A percentile compares a stretch with the other conserved stretches of the same genome.
phyloP scores from a whole-genome alignment of 2,113 vertebrate genomes.

The Oryzias melastigma region DNA sequence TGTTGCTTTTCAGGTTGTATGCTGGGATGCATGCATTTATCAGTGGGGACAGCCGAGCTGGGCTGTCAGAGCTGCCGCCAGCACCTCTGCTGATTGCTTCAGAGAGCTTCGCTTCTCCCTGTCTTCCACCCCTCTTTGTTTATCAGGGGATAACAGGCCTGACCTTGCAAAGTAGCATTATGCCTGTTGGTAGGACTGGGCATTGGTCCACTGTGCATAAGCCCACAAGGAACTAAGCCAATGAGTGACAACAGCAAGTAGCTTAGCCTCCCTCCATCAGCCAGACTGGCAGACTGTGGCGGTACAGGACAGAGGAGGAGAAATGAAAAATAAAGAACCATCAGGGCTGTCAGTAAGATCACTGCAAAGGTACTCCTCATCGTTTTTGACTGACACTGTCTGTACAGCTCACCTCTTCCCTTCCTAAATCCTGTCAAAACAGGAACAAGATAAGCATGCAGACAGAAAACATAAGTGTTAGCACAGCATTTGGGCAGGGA shows the following conservation, averaged over 20 bases:
- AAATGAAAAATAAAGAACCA: slow-evolving; percentile 30
- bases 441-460: slow-evolving; percentile 58
- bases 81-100: slow-evolving; percentile 33
- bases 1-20: slow-evolving; percentile 36
- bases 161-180: slow-evolving; percentile 64
- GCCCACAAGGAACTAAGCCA: slow-evolving; percentile 38
- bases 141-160: slow-evolving; percentile 70
- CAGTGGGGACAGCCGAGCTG: slow-evolving; percentile 49
- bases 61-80: slow-evolving; percentile 49
- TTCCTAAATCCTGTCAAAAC: slow-evolving; percentile 49
- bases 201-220: slow-evolving; percentile 42
- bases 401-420: slow-evolving; percentile 50
- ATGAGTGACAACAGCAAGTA: slow-evolving; percentile 28
- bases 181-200: slow-evolving; percentile 38
- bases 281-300: slow-evolving; percentile 24
- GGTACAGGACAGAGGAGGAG: slow-evolving; percentile 8
- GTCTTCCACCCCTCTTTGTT: slow-evolving; percentile 57
- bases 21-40: slow-evolving; percentile 52
- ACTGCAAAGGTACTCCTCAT: slow-evolving; percentile 31
- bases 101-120: slow-evolving; percentile 40
- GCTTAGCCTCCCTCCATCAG: slow-evolving; percentile 23
- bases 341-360: slow-evolving; percentile 28
- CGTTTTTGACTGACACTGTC: slow-evolving; percentile 45
- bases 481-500: slow-evolving; percentile 31
- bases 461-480: slow-evolving; percentile 47